phyloP scores from a whole-genome alignment of 2,888 invertebrate genomes.

The Ametastegia equiseti region DNA sequence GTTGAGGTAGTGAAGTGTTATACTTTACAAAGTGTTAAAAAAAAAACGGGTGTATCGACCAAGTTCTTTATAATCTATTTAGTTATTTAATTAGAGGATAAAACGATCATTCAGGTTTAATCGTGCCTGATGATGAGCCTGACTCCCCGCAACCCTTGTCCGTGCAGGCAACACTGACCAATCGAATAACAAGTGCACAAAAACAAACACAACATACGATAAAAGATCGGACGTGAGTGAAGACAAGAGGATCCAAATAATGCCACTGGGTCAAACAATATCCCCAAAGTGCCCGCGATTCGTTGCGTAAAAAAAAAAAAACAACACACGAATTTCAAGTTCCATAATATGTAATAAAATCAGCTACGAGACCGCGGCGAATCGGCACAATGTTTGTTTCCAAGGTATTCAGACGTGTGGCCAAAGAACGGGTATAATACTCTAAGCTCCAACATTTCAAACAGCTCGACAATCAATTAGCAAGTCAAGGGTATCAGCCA shows the following conservation, averaged over 20 bases:
- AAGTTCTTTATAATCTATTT: not conserved
- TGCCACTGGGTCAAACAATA: not conserved
- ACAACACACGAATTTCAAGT: not conserved
- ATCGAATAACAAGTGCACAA: conserved; percentile 53
- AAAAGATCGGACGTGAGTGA: not conserved
- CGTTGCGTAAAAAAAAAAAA: not conserved
- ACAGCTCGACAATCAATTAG: not conserved
- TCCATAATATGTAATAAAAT: too few species aligned
- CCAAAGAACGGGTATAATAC: not conserved
- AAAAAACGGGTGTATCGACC: not conserved
- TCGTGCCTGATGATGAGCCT: conserved; percentile 76
- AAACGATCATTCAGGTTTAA: conserved; percentile 73
- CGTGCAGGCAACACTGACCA: conserved; percentile 75
- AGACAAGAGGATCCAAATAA: conserved; percentile 18
- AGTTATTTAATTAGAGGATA: conserved; percentile 57
- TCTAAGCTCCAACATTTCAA: not conserved
- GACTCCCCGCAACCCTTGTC: conserved; percentile 75
- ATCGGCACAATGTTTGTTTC: not conserved
- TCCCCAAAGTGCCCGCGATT: not conserved
- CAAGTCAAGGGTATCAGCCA: not conserved
- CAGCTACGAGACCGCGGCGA: not conserved
- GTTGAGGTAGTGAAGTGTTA: conserved; percentile 29
- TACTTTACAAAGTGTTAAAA: not conserved
- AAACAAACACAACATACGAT: conserved; percentile 12
- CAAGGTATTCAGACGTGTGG: not conserved